Evolutionary conservation across 2,888 invertebrate species (phyloP).

Genomic region (Idaea aversata): DNA sequence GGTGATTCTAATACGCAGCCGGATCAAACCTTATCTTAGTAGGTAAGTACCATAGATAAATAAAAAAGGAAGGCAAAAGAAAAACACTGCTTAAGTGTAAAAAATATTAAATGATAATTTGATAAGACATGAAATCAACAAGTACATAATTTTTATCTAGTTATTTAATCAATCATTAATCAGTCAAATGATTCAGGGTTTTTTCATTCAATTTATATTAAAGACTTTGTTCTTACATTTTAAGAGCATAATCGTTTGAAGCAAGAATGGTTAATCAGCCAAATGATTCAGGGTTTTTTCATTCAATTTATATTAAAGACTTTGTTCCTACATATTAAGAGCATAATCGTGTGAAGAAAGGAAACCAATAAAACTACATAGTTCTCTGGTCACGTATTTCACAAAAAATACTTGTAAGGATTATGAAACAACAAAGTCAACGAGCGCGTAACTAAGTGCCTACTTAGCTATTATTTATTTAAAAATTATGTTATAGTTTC

Average conservation of each 20-base stretch:
- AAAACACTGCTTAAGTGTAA: not conserved
- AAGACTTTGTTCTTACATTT: constrained; percentile 1
- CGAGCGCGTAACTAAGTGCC: not conserved
- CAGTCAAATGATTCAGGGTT: constrained; percentile 5
- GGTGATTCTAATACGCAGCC: not conserved
- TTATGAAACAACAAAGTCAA: not conserved
- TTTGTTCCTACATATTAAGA: constrained; percentile 1
- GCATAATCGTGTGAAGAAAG: constrained; percentile 5
- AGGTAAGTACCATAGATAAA: not conserved
- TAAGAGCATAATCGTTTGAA: not conserved
- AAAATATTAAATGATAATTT: not conserved
- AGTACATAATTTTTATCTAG: not conserved
- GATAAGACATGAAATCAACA: not conserved
- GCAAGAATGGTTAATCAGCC: not conserved
- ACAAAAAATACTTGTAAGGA: not conserved
- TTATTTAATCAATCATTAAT: not conserved
- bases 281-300: constrained; percentile 5
- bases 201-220: constrained; percentile 2
- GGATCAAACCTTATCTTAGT: not conserved
- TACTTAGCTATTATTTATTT: not conserved
- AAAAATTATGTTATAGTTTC: not conserved
- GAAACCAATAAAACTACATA: not conserved
- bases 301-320: constrained; percentile 3
- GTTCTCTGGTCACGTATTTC: not conserved
- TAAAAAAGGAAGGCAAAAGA: not conserved